Percentiles rank a stretch among this genome's conserved stretches.
Evolutionary conservation across 2,113 vertebrate species (phyloP).

Genomic region (Calyptomena viridis): DNA sequence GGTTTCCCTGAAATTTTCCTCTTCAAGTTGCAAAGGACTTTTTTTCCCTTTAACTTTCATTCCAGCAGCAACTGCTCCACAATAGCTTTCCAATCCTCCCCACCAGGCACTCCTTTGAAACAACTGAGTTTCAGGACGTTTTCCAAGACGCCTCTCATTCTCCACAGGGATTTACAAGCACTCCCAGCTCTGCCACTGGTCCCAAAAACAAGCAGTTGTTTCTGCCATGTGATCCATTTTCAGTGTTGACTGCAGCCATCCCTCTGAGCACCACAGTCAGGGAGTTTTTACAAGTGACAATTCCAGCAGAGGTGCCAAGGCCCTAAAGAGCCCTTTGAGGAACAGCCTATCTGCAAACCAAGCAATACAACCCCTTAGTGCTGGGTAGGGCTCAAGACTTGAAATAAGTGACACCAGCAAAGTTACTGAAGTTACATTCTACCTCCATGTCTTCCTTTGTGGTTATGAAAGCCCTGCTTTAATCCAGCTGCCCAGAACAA

Average conservation of each 20-base stretch:
- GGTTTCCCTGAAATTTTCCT: background rate
- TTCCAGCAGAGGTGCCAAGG: background rate
- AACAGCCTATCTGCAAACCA: background rate
- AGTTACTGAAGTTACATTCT: background rate
- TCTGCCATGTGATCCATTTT: background rate
- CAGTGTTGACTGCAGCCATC: background rate
- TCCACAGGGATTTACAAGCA: background rate
- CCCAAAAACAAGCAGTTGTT: background rate
- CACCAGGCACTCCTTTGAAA: background rate
- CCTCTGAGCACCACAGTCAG: background rate
- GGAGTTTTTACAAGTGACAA: background rate
- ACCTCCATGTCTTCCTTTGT: background rate
- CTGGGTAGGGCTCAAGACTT: too few relatives aligned
- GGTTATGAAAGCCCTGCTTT: background rate
- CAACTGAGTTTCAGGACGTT: background rate
- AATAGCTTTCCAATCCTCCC: background rate
- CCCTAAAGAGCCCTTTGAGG: background rate
- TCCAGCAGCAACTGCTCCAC: background rate
- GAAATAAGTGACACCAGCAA: background rate
- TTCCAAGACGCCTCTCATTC: background rate
- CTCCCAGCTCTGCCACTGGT: background rate
- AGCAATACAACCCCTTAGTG: background rate
- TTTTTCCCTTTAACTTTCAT: background rate
- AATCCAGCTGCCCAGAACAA: background rate
- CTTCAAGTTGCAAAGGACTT: background rate